phyloP scores from a whole-genome alignment of 2,113 vertebrate species.

The Petroica traversi region DNA sequence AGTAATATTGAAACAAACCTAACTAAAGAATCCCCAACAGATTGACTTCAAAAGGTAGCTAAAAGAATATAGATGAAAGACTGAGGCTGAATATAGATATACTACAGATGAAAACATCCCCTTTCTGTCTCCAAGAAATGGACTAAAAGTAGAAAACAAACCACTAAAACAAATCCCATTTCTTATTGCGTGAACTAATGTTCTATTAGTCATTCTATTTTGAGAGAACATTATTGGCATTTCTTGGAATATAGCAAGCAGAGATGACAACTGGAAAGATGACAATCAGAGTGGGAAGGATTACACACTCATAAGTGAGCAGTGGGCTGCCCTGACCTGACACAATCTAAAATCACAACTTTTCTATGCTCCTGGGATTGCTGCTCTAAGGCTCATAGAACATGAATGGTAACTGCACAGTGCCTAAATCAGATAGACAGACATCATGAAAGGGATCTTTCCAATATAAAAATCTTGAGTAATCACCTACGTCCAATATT shows the following conservation, averaged over 20 bases:
- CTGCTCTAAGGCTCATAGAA: not conserved
- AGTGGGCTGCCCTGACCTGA: not conserved
- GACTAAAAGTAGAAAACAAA: not conserved
- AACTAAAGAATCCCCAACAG: not conserved
- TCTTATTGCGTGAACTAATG: not conserved
- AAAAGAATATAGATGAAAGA: not conserved
- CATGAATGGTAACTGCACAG: not conserved
- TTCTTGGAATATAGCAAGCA: not conserved
- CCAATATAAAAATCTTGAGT: not conserved
- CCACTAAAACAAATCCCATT: fast-evolving
- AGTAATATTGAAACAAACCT: not conserved
- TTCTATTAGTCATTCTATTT: not conserved
- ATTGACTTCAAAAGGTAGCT: not conserved
- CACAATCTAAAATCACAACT: not conserved
- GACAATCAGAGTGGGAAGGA: not conserved
- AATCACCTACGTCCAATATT: not conserved
- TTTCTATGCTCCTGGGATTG: fast-evolving
- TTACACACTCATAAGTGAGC: not conserved
- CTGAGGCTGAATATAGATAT: not conserved
- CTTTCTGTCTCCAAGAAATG: not conserved
- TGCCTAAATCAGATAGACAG: not conserved
- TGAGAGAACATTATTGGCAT: not conserved
- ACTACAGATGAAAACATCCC: not conserved
- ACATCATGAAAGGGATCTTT: not conserved
- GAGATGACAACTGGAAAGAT: not conserved